These are phyloP conservation scores for Lasius fuliginosus DNA, from an alignment of 2,888 invertebrate species.

Conservation along the genomic window DNA sequence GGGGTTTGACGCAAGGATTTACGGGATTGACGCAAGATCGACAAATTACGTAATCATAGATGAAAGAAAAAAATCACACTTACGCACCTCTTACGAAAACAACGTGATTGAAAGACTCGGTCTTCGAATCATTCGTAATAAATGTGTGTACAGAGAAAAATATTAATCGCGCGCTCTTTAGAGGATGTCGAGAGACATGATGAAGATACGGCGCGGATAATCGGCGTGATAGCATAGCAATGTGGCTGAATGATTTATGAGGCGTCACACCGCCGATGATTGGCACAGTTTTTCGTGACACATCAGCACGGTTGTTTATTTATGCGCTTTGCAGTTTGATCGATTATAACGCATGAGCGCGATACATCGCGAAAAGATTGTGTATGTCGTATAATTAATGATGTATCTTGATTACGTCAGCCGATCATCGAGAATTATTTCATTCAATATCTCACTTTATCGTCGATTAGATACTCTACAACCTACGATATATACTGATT, in stretches of 20 bases:
- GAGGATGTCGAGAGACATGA: constrained; percentile 20
- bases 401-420: neutral
- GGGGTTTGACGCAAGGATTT: neutral
- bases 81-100: neutral
- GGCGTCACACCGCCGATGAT: constrained; percentile 5
- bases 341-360: constrained; percentile 26
- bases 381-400: constrained; percentile 41
- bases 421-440: constrained; percentile 14
- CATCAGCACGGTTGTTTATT: constrained; percentile 22
- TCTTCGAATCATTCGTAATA: constrained; percentile 12
- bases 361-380: neutral
- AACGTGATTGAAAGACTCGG: neutral
- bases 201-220: constrained; percentile 16
- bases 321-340: constrained; percentile 42
- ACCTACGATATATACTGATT: too few relatives aligned
- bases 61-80: neutral
- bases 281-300: constrained; percentile 18
- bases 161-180: constrained; percentile 5
- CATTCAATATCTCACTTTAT: constrained; percentile 9
- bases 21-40: neutral
- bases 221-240: constrained; percentile 34
- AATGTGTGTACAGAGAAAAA: neutral
- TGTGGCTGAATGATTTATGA: constrained; percentile 41
- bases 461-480: neutral
- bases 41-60: neutral